Evolutionary conservation across 1,140 invertebrate genomes (phyloP), one percentile per base, ranked within the genome.

Genomic region (Copidosoma floridanum): DNA sequence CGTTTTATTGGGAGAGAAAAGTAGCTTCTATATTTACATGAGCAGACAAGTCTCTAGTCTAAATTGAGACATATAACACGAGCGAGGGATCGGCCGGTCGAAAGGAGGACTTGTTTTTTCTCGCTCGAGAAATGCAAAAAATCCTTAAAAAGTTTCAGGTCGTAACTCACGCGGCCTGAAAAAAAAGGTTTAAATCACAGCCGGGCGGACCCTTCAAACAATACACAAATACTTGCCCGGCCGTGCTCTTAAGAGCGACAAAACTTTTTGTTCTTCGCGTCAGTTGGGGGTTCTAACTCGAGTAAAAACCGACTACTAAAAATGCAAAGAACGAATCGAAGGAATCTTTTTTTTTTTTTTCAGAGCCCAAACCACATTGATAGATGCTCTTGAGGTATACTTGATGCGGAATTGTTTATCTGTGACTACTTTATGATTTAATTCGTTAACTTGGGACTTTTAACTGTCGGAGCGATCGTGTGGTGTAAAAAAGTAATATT

Each of bases 1-100:
- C n/a, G n/a, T n/a, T n/a, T n/a, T n/a, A n/a, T n/a, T n/a, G n/a
- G n/a, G n/a, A n/a, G n/a, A n/a, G n/a, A n/a, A n/a, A n/a, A n/a
- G n/a, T n/a, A n/a, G n/a, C n/a, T n/a, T n/a, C n/a, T n/a, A n/a
- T n/a, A n/a, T n/a, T n/a, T n/a, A n/a, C n/a, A n/a, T 41, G 5
- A 14, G 11, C 40, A 2, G 14, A n/a, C 21, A 20, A 29, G 16
- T 32, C 10, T 16, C n/a, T 12, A 57, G 20, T 55, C 58, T 40
- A 40, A 61, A 61, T 61, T 40, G 55, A 61, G 52, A 55, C 52
- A 41, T 59, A 38, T 61, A 50, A 21, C 16, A 60, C 23, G 44
- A 61, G 51, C 11, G 20, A 35, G 24, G 8, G 21, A 55, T 50
- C 56, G 43, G 32, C 40, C 37, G 43, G 38, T 40, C 16, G 40